Evolutionary conservation across 2,888 invertebrate genomes (phyloP), one percentile per base, ranked within the genome.

Genomic region (Chesias legatella): DNA sequence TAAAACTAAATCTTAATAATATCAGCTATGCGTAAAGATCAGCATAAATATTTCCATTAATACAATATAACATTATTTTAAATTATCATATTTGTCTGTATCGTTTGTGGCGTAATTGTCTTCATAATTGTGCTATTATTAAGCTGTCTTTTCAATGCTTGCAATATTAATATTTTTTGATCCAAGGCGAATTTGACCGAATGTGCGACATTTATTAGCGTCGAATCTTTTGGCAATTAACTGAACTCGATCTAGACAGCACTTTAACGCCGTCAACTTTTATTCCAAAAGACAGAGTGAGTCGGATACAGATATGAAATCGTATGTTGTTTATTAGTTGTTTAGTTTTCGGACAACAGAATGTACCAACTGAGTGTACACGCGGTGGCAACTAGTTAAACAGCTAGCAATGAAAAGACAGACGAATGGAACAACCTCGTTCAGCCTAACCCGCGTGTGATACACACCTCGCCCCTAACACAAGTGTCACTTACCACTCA

Each of bases 1-100:
- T 72, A 65, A 56, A 75, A 79, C 74, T 81, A 82, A 77, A 69
- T 51, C 73, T 80, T 81, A 81, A 73, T 67, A 72, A 74, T 78
- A 79, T 72, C 67, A 73, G 67, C 73, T 79, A 79, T 66, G 61
- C 66, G 58, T 72, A 71, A 63, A 75, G 61, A 67, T 65, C 68
- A 66, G 67, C 66, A 70, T 69, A 71, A 63, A 72, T 67, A 67
- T 64, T 60, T 41, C 55, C 60, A 64, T 56, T 56, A 62, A 58
- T 67, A 69, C 56, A 66, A 70, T 63, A 60, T 71, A 67, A 61
- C 49, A 58, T 63, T 63, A 41, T 50, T 60, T 50, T 61, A 62
- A 66, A 63, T 17, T 17, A 67, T 61, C 43, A 58, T 72, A 63
- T 64, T 63, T 67, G 62, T 70, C 58, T 64, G 67, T 65, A 53